Percentiles rank a stretch among this genome's conserved stretches.
Evolutionary conservation across 1,140 invertebrate species (phyloP).

Genomic region (Catajapyx aquilonaris): DNA sequence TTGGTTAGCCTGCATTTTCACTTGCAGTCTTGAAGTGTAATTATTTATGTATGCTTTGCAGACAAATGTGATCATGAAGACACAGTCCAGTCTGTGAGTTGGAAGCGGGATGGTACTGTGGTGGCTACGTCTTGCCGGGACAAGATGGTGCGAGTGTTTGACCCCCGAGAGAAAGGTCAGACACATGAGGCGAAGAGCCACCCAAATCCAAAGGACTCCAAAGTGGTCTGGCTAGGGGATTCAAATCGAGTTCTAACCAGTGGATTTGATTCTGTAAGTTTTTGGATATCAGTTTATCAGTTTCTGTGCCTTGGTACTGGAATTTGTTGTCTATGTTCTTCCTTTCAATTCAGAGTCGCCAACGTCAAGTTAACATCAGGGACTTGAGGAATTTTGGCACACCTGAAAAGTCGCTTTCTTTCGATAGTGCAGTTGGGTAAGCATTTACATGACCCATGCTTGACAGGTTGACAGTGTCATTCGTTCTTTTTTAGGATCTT

Average conservation of each 20-base stretch:
- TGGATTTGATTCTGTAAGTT: conserved; percentile 31
- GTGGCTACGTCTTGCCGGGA: conserved; percentile 46
- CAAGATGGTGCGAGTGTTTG: conserved; percentile 56
- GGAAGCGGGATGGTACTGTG: conserved; percentile 58
- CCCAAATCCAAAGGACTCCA: conserved; percentile 73
- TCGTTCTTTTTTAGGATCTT: conserved; percentile 40
- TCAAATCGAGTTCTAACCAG: conserved; percentile 62
- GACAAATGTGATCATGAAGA: conserved; percentile 56
- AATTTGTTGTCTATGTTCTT: too few species aligned
- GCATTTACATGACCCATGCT: too few species aligned
- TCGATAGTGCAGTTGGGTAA: conserved; percentile 85
- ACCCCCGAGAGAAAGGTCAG: conserved; percentile 39
- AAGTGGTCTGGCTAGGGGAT: conserved; percentile 71
- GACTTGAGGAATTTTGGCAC: conserved; percentile 60
- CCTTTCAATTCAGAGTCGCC: conserved; percentile 32
- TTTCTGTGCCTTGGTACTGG: too few species aligned
- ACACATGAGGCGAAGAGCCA: conserved; percentile 47
- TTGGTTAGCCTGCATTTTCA: conserved; percentile 6
- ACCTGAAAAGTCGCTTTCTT: conserved; percentile 50
- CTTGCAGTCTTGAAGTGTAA: conserved; percentile 3
- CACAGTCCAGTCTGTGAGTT: conserved; percentile 62
- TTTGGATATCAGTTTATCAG: too few species aligned
- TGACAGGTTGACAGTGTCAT: too few species aligned
- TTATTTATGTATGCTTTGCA: conserved; percentile 17
- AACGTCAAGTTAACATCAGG: conserved; percentile 66